Evolutionary conservation across 2,888 invertebrate genomes (phyloP), one percentile per base, ranked within the genome.

Genomic region (Creontiades dilutus): DNA sequence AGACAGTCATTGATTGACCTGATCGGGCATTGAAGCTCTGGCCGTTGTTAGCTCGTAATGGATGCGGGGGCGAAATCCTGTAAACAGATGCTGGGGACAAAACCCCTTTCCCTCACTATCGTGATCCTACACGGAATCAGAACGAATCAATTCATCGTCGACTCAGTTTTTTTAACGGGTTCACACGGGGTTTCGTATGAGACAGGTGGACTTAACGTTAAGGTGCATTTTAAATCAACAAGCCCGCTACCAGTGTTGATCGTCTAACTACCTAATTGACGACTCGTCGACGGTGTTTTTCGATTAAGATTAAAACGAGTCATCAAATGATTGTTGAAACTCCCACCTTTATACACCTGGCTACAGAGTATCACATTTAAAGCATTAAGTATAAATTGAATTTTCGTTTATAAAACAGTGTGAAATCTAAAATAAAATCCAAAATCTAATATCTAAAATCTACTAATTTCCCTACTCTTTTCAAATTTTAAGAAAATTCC

Each of bases 1-100:
- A 61, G 61, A 85, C 85, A 85, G 85, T 61, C 85, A 85, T 85
- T 85, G 85, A 85, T 85, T 85, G 85, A 85, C 85, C 85, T n/a
- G 85, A 57, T 85, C 85, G 52, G 47, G 82, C 52, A 82, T 82
- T 82, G 82, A 52, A 52, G 19, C 48, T 27, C 46, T 28, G 81
- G 12, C 82, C 27, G 82, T 82, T 82, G 82, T 82, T 52, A 52
- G 82, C 52, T 19, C 52, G 47, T 37, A 61, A 85, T 85, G 37
- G 85, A 68, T 57, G 86, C 47, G 86, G 76, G 86, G 86, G 86
- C 86, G 86, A 76, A 68, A 86, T 86, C 86, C 68, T 68, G 86
- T 86, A 86, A 85, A 76, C 86, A 86, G 75, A 86, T 86, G 86
- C 86, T 55, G 68, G 19, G 68, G 68, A 68, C 68, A 68, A 27